A percentile compares a stretch with the other conserved stretches of the same genome.
Evolutionary conservation across 2,888 invertebrate species (phyloP).

Genomic region (Ectemnius cavifrons): DNA sequence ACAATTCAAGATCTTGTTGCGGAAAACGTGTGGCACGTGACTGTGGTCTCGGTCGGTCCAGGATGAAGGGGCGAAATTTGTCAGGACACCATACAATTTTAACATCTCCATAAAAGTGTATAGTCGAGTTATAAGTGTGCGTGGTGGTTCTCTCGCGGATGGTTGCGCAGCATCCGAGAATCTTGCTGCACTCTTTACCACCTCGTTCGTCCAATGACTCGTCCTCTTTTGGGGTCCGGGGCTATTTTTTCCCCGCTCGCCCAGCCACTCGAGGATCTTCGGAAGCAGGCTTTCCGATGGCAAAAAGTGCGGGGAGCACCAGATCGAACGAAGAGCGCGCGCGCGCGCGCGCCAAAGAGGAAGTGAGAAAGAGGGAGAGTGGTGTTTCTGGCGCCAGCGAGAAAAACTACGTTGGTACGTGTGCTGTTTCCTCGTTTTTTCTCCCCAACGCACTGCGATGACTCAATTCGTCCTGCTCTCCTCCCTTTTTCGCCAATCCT

Average conservation of each 20-base stretch:
- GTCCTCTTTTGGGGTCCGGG: no score
- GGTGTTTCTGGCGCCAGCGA: slow-evolving; percentile 42
- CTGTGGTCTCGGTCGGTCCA: not conserved
- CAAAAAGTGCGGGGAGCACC: not conserved
- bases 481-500: slow-evolving; percentile 10
- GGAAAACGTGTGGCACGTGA: slow-evolving; percentile 43
- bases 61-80: slow-evolving; percentile 68
- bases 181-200: slow-evolving; percentile 17
- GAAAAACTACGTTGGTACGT: slow-evolving; percentile 39
- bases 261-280: not conserved
- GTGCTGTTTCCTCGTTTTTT: slow-evolving; percentile 8
- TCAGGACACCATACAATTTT: slow-evolving; percentile 66
- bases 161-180: slow-evolving; percentile 5
- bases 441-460: slow-evolving; percentile 35
- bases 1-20: slow-evolving; percentile 40
- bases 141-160: slow-evolving; percentile 24
- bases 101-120: slow-evolving; percentile 67
- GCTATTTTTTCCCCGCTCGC: slow-evolving; percentile 9
- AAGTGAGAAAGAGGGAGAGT: slow-evolving; percentile 9
- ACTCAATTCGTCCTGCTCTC: slow-evolving; percentile 57
- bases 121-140: no score
- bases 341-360: not conserved
- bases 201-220: not conserved
- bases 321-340: no score
- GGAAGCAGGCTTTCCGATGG: not conserved